These are phyloP conservation scores for Shinisaurus crocodilurus DNA, from an alignment of 2,113 vertebrate genomes.

Conservation along the genomic window DNA sequence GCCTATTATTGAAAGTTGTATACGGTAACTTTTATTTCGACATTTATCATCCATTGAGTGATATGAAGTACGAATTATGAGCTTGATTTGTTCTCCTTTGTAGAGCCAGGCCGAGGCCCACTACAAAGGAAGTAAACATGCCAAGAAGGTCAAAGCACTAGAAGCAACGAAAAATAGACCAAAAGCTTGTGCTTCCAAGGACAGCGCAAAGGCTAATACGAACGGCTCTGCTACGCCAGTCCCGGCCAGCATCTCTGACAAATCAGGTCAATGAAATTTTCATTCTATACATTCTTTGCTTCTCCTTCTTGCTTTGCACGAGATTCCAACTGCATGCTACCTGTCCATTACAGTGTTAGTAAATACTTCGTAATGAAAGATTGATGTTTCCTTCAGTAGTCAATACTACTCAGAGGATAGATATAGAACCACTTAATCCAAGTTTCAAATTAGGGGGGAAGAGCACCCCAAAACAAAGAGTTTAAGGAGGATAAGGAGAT, in stretches of 20 bases:
- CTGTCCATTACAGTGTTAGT: constrained; percentile 56
- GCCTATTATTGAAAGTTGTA: constrained; percentile 80
- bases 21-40: constrained; percentile 60
- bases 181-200: constrained; percentile 85
- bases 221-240: constrained; percentile 79
- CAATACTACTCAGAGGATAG: neutral
- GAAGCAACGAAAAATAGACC: constrained; percentile 93
- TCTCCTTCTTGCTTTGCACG: constrained; percentile 55
- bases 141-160: constrained; percentile 98
- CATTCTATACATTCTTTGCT: constrained; percentile 76
- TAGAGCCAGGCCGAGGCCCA: constrained; percentile 98
- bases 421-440: neutral
- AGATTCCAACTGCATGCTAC: constrained; percentile 55
- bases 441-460: neutral
- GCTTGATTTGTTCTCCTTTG: constrained; percentile 94
- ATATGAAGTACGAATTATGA: constrained; percentile 78
- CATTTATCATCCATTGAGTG: constrained; percentile 71
- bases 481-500: no score
- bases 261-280: constrained; percentile 89
- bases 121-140: constrained; percentile 98
- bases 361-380: constrained; percentile 24
- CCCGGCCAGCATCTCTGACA: constrained; percentile 82
- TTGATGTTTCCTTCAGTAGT: neutral
- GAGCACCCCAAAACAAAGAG: neutral
- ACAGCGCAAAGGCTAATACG: constrained; percentile 84